Percentiles rank a stretch among this genome's conserved stretches.
These are phyloP conservation scores for Cotesia congregata DNA, from an alignment of 2,888 invertebrate genomes.

Conservation along the genomic window DNA sequence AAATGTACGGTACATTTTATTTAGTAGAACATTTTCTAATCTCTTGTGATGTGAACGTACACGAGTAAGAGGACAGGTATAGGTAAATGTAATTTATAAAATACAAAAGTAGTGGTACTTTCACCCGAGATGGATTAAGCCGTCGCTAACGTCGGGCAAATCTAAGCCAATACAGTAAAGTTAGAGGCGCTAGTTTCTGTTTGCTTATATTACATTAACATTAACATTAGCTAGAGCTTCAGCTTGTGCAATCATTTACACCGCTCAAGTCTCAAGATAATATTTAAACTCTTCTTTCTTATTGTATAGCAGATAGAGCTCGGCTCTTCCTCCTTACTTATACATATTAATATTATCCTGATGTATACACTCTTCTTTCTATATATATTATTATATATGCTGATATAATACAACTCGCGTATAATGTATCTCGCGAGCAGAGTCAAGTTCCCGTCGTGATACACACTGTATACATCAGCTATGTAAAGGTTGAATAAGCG, in stretches of 20 bases:
- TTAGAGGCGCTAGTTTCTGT: neutral
- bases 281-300: constrained; percentile 40
- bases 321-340: constrained; percentile 11
- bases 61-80: neutral
- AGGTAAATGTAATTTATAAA: constrained; percentile 19
- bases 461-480: constrained; percentile 5
- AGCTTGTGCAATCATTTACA: constrained; percentile 43
- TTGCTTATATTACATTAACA: neutral
- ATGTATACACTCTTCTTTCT: neutral
- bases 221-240: constrained; percentile 31
- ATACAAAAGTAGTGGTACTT: constrained; percentile 38
- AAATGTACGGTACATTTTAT: neutral
- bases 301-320: neutral
- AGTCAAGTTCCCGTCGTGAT: constrained; percentile 26
- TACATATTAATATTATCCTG: neutral
- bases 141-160: constrained; percentile 33
- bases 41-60: neutral
- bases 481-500: constrained; percentile 38
- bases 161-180: too few relatives aligned
- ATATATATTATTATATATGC: neutral
- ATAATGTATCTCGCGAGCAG: neutral
- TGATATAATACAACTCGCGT: neutral
- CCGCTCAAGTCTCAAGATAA: neutral
- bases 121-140: constrained; percentile 49
- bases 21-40: constrained; percentile 15